Conservation (phyloP, 2,888 invertebrate genomes). For the Oligia strigilis region DNA sequence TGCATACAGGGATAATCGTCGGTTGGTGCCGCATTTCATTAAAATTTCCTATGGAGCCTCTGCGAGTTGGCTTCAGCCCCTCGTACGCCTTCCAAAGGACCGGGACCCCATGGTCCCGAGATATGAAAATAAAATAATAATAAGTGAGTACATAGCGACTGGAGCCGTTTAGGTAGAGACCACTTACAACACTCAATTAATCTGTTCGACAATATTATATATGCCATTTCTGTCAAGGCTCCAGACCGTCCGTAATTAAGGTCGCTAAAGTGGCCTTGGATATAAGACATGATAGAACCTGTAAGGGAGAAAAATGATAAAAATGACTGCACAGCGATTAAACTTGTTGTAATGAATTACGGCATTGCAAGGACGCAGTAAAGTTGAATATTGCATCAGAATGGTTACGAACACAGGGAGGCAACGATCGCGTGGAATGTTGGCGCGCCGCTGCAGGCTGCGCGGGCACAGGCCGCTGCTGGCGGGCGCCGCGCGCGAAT, state of each 20-base stretch:
- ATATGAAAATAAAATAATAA: too few species aligned
- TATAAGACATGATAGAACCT: constrained; percentile 79
- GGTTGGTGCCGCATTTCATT: too few species aligned
- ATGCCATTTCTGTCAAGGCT: constrained; percentile 73
- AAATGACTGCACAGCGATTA: constrained; percentile 85
- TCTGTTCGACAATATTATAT: constrained; percentile 74
- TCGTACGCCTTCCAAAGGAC: too few species aligned
- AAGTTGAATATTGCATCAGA: constrained; percentile 91
- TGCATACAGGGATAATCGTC: too few species aligned
- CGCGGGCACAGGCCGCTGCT: constrained; percentile 71
- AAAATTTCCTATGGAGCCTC: too few species aligned
- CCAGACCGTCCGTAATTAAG: constrained; percentile 82
- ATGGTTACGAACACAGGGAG: constrained; percentile 84
- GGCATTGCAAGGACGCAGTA: constrained; percentile 91
- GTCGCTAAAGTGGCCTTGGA: constrained; percentile 85
- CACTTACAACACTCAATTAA: constrained; percentile 59
- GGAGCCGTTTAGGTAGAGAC: constrained; percentile 19
- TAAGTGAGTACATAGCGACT: neutral
- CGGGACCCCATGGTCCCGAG: too few species aligned
- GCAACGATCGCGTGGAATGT: constrained; percentile 89
- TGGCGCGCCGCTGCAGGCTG: constrained; percentile 75
- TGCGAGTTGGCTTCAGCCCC: too few species aligned
- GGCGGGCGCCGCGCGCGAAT: constrained; percentile 58
- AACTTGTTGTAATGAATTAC: constrained; percentile 90
- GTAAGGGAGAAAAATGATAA: constrained; percentile 84